A percentile compares a stretch with the other conserved stretches of the same genome.
Conservation (phyloP, 2,888 invertebrate species). For the Tetramorium bicarinatum region DNA sequence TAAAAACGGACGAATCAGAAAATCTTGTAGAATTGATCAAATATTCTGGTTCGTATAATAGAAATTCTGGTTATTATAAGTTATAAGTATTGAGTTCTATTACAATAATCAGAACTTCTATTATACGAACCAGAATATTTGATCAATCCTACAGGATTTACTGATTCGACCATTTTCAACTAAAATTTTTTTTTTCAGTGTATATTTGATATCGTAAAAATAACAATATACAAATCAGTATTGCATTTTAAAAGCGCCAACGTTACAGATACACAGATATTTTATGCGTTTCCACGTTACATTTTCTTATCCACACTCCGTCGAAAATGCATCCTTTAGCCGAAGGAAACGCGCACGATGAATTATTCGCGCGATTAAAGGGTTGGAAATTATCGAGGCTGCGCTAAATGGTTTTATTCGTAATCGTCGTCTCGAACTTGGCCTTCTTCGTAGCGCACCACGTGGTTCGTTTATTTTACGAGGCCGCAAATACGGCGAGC, state of each 20-base stretch:
- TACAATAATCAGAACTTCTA: too few species aligned
- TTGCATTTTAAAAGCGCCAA: not conserved
- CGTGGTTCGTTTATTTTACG: conserved; percentile 76
- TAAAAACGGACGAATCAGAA: too few species aligned
- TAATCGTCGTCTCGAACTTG: conserved; percentile 74
- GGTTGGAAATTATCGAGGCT: not conserved
- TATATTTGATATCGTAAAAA: not conserved
- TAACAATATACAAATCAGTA: too few species aligned
- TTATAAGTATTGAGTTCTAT: too few species aligned
- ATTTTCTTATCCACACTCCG: not conserved
- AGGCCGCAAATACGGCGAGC: conserved; percentile 70
- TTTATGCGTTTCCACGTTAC: not conserved
- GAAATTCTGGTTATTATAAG: too few species aligned
- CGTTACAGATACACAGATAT: not conserved
- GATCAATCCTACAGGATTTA: too few species aligned
- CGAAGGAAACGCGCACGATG: not conserved
- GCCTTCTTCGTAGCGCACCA: conserved; percentile 71
- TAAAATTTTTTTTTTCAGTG: too few species aligned
- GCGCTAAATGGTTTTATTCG: conserved; percentile 52
- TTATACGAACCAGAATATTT: too few species aligned
- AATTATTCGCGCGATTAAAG: not conserved
- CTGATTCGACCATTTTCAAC: too few species aligned
- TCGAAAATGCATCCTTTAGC: not conserved
- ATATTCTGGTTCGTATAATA: too few species aligned
- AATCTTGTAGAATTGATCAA: too few species aligned